Conservation (phyloP, 2,888 invertebrate genomes). For the Parnassius glacialis region DNA sequence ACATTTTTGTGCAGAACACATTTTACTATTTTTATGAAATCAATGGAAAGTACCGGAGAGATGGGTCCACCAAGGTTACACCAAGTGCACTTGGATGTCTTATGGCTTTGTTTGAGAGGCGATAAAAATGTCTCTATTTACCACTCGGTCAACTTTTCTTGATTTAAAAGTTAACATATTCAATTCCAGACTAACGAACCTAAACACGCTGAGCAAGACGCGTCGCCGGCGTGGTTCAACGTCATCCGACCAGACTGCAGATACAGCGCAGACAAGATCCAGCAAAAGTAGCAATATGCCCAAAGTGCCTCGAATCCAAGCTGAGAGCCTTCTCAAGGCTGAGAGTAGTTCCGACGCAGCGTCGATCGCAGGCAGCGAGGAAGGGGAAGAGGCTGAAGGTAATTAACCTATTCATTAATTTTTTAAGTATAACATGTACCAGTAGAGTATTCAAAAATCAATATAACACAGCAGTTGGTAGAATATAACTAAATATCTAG, state of each 20-base stretch:
- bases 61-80: too few relatives aligned
- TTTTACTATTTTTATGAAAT: too few relatives aligned
- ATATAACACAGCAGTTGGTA: too few relatives aligned
- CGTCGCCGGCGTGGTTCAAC: conserved; percentile 46
- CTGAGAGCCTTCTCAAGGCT: conserved; percentile 53
- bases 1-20: too few relatives aligned
- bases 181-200: conserved; percentile 58
- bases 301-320: conserved; percentile 47
- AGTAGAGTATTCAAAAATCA: too few relatives aligned
- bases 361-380: conserved; percentile 51
- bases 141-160: too few relatives aligned
- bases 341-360: conserved; percentile 57
- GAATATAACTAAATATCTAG: too few relatives aligned
- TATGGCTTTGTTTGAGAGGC: too few relatives aligned
- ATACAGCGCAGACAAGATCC: conserved; percentile 35
- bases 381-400: conserved; percentile 46
- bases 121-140: too few relatives aligned
- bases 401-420: neutral
- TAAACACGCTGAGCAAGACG: conserved; percentile 51
- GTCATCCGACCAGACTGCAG: conserved; percentile 36
- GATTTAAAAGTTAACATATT: neutral
- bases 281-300: conserved; percentile 39
- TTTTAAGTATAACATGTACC: too few relatives aligned
- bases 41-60: too few relatives aligned
- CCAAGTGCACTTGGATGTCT: too few relatives aligned